Base-by-base conservation (phyloP, 2,797 vertebrate genomes). In the Acrossocheilus wenchowensis region DNA sequence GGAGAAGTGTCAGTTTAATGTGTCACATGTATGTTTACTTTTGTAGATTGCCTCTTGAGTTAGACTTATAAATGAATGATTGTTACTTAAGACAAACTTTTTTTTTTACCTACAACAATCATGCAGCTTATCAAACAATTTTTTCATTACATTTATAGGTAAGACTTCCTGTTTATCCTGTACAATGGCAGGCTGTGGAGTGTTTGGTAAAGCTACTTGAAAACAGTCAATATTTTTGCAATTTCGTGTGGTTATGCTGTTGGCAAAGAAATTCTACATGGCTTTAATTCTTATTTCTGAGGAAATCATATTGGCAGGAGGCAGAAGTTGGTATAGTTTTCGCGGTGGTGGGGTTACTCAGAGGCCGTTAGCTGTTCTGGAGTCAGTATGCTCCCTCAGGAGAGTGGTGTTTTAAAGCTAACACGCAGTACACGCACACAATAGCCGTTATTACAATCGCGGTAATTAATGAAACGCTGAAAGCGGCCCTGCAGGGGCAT, bases 391-490 rank as follows among this genome's bases (percentile, higher is more conserved):
- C 81, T 87, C 88, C 86, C 84, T 54, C 78, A 84, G 90, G 90
- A 89, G 82, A 82, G 82, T 75, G 26, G 66, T 83, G 85, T 89
- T 92, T 92, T 89, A 90, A 91, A 89, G 89, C 87, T 87, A 88
- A 88, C 89, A 88, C 80, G 80, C 84, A 48, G 86, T 89, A 89
- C 90, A 89, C 34, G 83, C 82, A 88, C 92, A 93, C 92, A 94
- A 88, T 93, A 91, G 91, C 90, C 77, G 82, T 94, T 95, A 94
- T 94, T 94, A 94, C 93, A 93, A 90, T 91, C 89, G 87, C 88
- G 93, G 94, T 95, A 96, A 95, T 95, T 95, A 96, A 95, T 95
- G 94, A 93, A 93, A 93, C 87, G 91, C 94, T 95, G 93, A 94
- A 94, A 95, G 93, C 90, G 93, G 93, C 91, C 78, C 93, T 91